These are phyloP conservation scores for Burhinus oedicnemus DNA, from an alignment of 2,113 vertebrate species.

Conservation along the genomic window DNA sequence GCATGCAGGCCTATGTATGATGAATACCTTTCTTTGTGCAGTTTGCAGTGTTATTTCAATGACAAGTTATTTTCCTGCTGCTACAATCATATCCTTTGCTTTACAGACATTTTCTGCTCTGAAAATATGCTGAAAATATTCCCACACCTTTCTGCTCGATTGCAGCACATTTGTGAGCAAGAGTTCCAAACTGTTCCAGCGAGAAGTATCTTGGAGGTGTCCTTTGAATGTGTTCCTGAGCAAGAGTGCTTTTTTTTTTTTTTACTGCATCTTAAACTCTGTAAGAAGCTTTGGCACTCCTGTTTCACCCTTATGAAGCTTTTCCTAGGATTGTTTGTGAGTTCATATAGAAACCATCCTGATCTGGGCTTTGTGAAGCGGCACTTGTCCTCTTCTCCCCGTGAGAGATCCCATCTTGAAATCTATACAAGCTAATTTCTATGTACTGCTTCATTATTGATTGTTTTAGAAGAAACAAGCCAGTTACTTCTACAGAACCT, in stretches of 20 bases:
- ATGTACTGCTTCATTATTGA: background rate
- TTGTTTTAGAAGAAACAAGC: background rate
- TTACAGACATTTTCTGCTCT: background rate
- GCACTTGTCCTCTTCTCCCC: background rate
- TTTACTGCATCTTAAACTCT: background rate
- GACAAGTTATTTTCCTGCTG: background rate
- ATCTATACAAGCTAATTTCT: background rate
- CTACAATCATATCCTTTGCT: background rate
- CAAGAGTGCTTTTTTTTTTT: rapidly evolving
- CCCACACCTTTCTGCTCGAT: background rate
- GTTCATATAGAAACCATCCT: background rate
- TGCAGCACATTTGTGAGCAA: background rate
- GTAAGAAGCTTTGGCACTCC: background rate
- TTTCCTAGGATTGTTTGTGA: background rate
- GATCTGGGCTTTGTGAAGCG: background rate
- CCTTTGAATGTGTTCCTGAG: background rate
- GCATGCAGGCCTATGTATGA: background rate
- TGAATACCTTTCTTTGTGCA: background rate
- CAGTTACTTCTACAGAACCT: background rate
- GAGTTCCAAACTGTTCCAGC: background rate
- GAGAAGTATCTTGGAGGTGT: background rate
- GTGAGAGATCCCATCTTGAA: background rate
- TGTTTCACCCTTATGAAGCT: background rate
- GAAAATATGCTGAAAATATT: background rate
- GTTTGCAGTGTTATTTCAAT: background rate